A percentile compares a stretch with the other conserved stretches of the same genome.
These are phyloP conservation scores for Sebastes taczanowskii DNA, from an alignment of 2,797 vertebrate species.

Conservation along the genomic window DNA sequence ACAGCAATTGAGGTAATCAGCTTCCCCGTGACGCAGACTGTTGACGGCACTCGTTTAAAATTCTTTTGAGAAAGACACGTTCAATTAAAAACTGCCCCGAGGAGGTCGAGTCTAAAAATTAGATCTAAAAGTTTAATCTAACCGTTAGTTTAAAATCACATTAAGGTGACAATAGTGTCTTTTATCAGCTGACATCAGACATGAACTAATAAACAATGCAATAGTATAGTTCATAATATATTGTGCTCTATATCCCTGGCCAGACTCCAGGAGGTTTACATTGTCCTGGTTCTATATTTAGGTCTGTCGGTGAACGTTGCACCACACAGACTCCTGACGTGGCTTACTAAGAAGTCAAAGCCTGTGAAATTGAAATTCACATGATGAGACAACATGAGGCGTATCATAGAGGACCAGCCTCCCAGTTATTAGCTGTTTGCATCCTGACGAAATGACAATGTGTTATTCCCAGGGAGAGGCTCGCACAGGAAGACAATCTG, in stretches of 20 bases:
- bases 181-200: slow-evolving; percentile 5
- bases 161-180: not conserved
- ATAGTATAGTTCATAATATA: not conserved
- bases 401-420: not conserved
- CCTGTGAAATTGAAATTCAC: slow-evolving; percentile 23
- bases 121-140: not conserved
- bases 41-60: slow-evolving; percentile 24
- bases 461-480: slow-evolving; percentile 3
- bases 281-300: slow-evolving; percentile 24
- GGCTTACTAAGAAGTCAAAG: slow-evolving; percentile 9
- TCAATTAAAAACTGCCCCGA: slow-evolving; percentile 39
- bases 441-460: slow-evolving; percentile 20
- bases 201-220: not conserved
- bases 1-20: slow-evolving; percentile 45
- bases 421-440: slow-evolving; percentile 18
- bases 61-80: slow-evolving; percentile 19
- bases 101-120: not conserved
- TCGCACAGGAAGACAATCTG: not conserved
- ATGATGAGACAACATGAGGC: slow-evolving; percentile 15
- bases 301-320: not conserved
- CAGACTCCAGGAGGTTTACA: slow-evolving; percentile 1
- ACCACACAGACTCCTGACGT: not conserved
- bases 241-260: not conserved
- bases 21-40: slow-evolving; percentile 5
- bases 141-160: not conserved